Conservation (phyloP, 1,140 invertebrate genomes). For the Diabrotica virgifera region DNA sequence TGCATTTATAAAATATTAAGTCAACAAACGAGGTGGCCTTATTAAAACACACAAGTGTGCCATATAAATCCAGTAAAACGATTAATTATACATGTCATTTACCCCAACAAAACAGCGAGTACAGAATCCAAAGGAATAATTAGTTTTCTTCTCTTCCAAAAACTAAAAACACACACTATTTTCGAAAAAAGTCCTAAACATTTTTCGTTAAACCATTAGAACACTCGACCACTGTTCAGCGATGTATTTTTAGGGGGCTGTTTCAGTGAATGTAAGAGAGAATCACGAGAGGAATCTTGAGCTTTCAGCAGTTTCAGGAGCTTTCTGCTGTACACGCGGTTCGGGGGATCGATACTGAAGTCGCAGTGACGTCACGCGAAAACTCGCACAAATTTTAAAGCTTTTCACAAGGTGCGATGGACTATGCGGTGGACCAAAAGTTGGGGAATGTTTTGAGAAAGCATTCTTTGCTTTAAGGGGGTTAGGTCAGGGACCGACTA, state of each 20-base stretch:
- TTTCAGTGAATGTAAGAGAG: constrained; percentile 15
- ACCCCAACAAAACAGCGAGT: constrained; percentile 25
- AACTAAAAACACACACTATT: constrained; percentile 7
- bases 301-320: constrained; percentile 31
- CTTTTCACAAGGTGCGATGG: background rate
- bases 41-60: background rate
- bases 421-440: too few species aligned
- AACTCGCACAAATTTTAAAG: constrained; percentile 8
- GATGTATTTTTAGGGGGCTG: background rate
- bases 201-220: background rate
- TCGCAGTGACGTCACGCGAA: constrained; percentile 45
- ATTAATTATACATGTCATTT: constrained; percentile 20
- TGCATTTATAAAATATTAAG: background rate
- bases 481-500: too few species aligned
- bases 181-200: background rate
- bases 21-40: background rate
- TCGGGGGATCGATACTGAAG: constrained; percentile 43
- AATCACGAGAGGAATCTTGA: constrained; percentile 27
- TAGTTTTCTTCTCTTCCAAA: constrained; percentile 4
- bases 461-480: too few species aligned
- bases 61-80: background rate
- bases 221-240: background rate
- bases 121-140: background rate
- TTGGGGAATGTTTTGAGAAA: too few species aligned
- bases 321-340: constrained; percentile 36